Percentiles rank a stretch among this genome's conserved stretches.
phyloP scores from a whole-genome alignment of 2,888 invertebrate species.

The Electrophaes corylata region DNA sequence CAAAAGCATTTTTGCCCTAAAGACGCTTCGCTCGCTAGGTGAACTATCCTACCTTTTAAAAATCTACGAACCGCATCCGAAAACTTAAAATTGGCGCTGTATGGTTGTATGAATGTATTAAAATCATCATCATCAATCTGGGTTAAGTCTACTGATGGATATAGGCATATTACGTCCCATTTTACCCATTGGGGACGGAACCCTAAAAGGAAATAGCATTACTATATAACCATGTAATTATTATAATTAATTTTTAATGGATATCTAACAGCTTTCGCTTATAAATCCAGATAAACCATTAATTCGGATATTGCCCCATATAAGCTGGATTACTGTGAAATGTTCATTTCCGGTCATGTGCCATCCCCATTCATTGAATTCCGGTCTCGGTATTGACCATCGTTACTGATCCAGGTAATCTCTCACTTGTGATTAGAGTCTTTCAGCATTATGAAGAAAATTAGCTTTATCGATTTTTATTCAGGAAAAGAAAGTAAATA shows the following conservation, averaged over 20 bases:
- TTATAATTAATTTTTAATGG: neutral
- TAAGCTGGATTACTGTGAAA: slow-evolving; percentile 14
- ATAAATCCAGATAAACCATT: slow-evolving; percentile 1
- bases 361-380: slow-evolving; percentile 12
- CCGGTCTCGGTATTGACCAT: slow-evolving; percentile 10
- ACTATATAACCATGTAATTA: too few species aligned
- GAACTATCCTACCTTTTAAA: too few species aligned
- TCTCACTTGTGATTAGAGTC: neutral
- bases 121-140: too few species aligned
- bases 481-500: neutral
- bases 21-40: too few species aligned
- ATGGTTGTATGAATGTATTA: too few species aligned
- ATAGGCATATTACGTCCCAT: too few species aligned
- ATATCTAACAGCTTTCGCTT: neutral
- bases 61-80: too few species aligned
- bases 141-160: too few species aligned
- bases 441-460: neutral
- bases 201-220: too few species aligned
- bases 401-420: slow-evolving; percentile 6
- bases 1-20: too few species aligned
- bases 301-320: slow-evolving; percentile 1
- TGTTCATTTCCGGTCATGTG: slow-evolving; percentile 24
- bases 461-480: neutral
- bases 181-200: too few species aligned
- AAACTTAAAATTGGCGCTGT: too few species aligned